Evolutionary conservation across 1,140 invertebrate species (phyloP), one percentile per base, ranked within the genome.

Genomic region (Littorina saxatilis): DNA sequence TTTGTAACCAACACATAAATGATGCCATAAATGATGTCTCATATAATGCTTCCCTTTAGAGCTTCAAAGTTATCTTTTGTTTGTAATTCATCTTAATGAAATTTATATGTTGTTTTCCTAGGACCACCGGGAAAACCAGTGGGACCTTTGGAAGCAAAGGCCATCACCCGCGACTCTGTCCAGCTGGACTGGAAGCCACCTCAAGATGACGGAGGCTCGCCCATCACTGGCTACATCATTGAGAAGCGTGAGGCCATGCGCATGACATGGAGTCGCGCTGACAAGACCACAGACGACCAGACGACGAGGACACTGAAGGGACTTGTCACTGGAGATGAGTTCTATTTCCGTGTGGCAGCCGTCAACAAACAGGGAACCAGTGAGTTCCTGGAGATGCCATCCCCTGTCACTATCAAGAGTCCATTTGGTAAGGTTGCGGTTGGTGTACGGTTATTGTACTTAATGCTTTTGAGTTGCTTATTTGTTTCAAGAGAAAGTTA

Each of bases 181-280:
- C 98, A 97, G 0, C 93, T 99, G 5, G 97, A 96, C 93, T 99
- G 99, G 99, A 96, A 95, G 90, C 96, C 98, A 87, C 98, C 99
- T 3, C 97, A 96, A 43, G 91, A 93, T 84, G 92, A 94, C 85
- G 98, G 98, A 35, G 98, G 98, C n/a, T 88, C 90, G n/a, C 87
- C 91, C 32, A 86, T 93, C 50, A 91, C 90, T 29, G 87, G 83
- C n/a, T 93, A 92, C 81, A 70, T 91, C 29, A 81, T 93, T 39
- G 92, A 93, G 76, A 91, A 88, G 80, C 87, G 87, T 23, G 90
- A 91, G 47, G 82, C 87, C 9, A 84, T 87, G 52, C 83, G 85
- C 29, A 83, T 85, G 13, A 84, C 81, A 1, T 92, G 86, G 90
- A 83, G 76, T 47, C 84, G 82, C 27, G 85, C 84, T 70, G 87